A percentile compares a stretch with the other conserved stretches of the same genome.
phyloP scores from a whole-genome alignment of 2,888 invertebrate species.

The Meganola albula region DNA sequence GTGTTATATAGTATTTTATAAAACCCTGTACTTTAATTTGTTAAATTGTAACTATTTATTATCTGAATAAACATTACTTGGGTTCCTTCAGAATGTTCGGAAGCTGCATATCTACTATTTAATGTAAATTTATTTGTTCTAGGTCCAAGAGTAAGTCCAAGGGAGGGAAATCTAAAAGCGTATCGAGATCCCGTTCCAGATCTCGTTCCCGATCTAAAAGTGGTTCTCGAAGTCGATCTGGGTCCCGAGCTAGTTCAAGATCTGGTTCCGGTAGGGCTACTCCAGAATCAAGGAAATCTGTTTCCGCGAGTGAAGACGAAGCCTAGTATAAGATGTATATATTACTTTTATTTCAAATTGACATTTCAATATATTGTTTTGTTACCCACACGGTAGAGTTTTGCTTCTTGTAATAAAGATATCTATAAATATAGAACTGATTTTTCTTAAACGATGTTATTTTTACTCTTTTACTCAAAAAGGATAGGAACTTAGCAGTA shows the following conservation, averaged over 20 bases:
- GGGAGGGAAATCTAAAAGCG: slow-evolving; percentile 23
- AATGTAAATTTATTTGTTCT: neutral
- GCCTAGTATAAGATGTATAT: slow-evolving; percentile 40
- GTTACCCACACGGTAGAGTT: slow-evolving; percentile 21
- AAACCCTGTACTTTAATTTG: too few species aligned
- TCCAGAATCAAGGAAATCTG: slow-evolving; percentile 78
- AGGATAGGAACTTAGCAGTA: too few species aligned
- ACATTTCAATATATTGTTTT: slow-evolving; percentile 16
- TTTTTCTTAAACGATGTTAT: too few species aligned
- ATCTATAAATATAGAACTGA: too few species aligned
- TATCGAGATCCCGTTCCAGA: slow-evolving; percentile 29
- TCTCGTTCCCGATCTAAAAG: slow-evolving; percentile 42
- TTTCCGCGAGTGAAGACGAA: slow-evolving; percentile 78
- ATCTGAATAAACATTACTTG: too few species aligned
- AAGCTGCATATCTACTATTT: neutral
- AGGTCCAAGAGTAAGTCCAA: slow-evolving; percentile 15
- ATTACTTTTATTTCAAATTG: slow-evolving; percentile 16
- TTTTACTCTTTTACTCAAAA: too few species aligned
- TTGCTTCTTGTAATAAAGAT: too few species aligned
- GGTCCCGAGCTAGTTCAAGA: slow-evolving; percentile 43
- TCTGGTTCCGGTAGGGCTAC: slow-evolving; percentile 72
- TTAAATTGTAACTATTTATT: too few species aligned
- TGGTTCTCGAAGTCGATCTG: slow-evolving; percentile 59
- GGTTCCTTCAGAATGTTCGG: too few species aligned
- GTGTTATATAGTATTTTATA: too few species aligned